phyloP scores from a whole-genome alignment of 30 jellyfish, hydroid and myxozoan species.

The Phacellophora camtschatica region DNA sequence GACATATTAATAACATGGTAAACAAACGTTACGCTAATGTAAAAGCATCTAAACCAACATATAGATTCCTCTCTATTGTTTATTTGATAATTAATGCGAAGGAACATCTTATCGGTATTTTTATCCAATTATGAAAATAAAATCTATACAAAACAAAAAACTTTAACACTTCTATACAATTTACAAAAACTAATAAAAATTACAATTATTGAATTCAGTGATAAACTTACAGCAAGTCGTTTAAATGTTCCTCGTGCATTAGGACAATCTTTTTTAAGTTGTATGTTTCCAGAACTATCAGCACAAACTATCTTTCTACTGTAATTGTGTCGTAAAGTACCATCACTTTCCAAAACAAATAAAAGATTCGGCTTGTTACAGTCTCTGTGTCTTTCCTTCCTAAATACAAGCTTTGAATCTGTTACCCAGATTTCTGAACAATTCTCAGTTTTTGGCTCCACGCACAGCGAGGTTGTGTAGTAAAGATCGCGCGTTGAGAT shows the following conservation, averaged over 20 bases:
- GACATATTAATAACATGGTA: no score
- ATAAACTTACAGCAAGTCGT: conserved; percentile 53
- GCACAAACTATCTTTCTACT: conserved; percentile 88
- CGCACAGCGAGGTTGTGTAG: conserved; percentile 61
- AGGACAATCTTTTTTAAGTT: conserved; percentile 19
- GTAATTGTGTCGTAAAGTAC: conserved; percentile 79
- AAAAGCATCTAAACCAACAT: background rate
- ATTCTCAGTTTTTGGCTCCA: conserved; percentile 34
- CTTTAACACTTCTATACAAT: no score
- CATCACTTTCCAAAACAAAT: conserved; percentile 71
- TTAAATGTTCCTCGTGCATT: conserved; percentile 29
- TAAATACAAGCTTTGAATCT: conserved; percentile 53
- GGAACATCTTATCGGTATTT: no score
- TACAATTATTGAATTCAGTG: background rate
- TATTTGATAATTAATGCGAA: no score
- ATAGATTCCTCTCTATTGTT: background rate
- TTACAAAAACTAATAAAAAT: no score
- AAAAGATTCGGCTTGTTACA: conserved; percentile 63
- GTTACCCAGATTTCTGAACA: conserved; percentile 63
- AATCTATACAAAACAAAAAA: background rate
- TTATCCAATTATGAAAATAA: no score
- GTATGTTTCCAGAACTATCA: conserved; percentile 6
- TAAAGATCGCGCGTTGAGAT: conserved; percentile 58
- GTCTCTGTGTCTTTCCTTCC: conserved; percentile 36
- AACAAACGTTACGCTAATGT: no score